Percentiles rank a stretch among this genome's conserved stretches.
phyloP scores from a whole-genome alignment of 2,113 vertebrate genomes.

The Platysternon megacephalum region DNA sequence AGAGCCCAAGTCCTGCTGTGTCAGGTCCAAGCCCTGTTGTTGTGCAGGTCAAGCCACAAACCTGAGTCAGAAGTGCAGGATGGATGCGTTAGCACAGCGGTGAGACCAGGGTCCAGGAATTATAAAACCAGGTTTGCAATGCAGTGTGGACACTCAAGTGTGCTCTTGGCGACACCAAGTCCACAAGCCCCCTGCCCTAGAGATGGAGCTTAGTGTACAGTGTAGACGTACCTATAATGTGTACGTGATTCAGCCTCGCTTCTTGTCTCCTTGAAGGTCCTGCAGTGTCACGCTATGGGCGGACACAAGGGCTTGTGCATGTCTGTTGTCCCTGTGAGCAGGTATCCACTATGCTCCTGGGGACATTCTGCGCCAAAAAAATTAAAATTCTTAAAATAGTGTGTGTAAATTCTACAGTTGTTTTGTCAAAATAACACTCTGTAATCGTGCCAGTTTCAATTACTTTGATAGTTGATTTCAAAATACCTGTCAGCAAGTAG shows the following conservation, averaged over 20 bases:
- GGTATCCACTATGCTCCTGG: background rate
- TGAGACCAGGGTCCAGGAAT: background rate
- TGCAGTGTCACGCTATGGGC: background rate
- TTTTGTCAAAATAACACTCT: no score
- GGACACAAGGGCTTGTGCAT: background rate
- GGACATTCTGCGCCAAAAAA: no score
- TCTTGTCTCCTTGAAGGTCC: rapidly evolving
- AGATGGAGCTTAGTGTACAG: background rate
- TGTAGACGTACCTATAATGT: background rate
- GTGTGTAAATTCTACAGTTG: no score
- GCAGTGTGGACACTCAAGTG: background rate
- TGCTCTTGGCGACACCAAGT: background rate
- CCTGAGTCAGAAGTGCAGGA: background rate
- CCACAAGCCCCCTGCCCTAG: background rate
- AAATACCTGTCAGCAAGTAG: no score
- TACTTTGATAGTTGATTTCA: no score
- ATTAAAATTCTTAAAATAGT: no score
- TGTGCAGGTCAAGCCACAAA: no score
- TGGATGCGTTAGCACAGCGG: background rate
- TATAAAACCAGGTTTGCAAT: background rate
- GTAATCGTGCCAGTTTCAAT: no score
- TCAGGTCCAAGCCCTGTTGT: background rate
- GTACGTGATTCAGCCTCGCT: background rate
- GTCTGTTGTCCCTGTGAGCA: background rate
- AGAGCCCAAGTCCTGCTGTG: background rate